phyloP scores from a whole-genome alignment of 2,797 vertebrate genomes.

The Corythornis leucogaster region DNA sequence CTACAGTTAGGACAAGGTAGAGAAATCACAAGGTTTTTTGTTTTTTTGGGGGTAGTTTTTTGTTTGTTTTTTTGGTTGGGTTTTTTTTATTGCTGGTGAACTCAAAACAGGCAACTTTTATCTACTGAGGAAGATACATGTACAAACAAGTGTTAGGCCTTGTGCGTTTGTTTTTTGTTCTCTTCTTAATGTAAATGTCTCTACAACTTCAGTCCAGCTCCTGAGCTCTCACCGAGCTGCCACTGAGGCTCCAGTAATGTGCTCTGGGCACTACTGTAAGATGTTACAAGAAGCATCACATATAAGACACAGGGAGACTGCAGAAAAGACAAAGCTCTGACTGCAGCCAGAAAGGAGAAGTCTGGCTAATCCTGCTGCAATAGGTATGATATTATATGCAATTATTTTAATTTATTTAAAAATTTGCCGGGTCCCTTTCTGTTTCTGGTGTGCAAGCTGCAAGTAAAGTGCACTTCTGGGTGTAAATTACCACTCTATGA shows the following conservation, averaged over 20 bases:
- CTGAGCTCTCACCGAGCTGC: slow-evolving; percentile 18
- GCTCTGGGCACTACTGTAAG: slow-evolving; percentile 39
- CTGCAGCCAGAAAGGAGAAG: slow-evolving; percentile 30
- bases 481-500: slow-evolving; percentile 20
- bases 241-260: neutral
- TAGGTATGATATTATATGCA: neutral
- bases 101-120: slow-evolving; percentile 78
- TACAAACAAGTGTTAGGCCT: slow-evolving; percentile 69
- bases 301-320: slow-evolving; percentile 22
- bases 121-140: slow-evolving; percentile 70
- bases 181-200: slow-evolving; percentile 45
- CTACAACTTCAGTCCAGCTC: slow-evolving; percentile 44
- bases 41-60: no score
- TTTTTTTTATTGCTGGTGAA: slow-evolving; percentile 77
- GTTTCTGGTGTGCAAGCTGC: slow-evolving; percentile 69
- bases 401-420: neutral
- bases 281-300: slow-evolving; percentile 35
- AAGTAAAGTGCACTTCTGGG: slow-evolving; percentile 71
- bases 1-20: slow-evolving; percentile 43
- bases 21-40: slow-evolving; percentile 57
- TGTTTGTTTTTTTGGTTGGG: neutral
- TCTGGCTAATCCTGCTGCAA: slow-evolving; percentile 39
- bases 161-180: slow-evolving; percentile 50
- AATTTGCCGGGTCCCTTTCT: slow-evolving; percentile 17
- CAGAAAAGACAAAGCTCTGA: slow-evolving; percentile 47